Percentiles rank a stretch among this genome's conserved stretches.
phyloP scores from a whole-genome alignment of 2,888 invertebrate species.

The Lissonota sp. region DNA sequence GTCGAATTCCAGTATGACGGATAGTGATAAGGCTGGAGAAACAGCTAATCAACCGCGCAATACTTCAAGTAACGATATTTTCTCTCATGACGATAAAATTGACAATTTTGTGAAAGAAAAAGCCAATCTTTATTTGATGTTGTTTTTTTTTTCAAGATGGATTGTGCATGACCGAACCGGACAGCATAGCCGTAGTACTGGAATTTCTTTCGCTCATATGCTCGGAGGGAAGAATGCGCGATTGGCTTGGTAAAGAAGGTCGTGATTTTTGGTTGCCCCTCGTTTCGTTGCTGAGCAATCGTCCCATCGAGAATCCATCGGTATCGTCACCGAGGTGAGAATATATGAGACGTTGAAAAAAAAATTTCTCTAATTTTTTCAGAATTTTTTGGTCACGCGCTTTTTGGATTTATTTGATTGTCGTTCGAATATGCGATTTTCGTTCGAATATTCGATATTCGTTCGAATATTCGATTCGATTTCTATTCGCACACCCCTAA shows the following conservation, averaged over 20 bases:
- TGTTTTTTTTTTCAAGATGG: slow-evolving; percentile 64
- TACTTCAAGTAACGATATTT: slow-evolving; percentile 63
- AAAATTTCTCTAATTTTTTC: slow-evolving; percentile 2
- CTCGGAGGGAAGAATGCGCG: slow-evolving; percentile 92
- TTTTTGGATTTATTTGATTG: too few species aligned
- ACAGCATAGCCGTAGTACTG: slow-evolving; percentile 88
- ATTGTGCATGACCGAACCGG: slow-evolving; percentile 85
- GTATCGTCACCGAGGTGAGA: slow-evolving; percentile 76
- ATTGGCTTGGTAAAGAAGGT: slow-evolving; percentile 94
- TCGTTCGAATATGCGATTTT: too few species aligned
- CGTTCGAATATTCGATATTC: too few species aligned
- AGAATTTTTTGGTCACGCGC: too few species aligned
- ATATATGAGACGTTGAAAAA: too few species aligned
- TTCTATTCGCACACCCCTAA: too few species aligned
- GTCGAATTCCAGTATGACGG: slow-evolving; percentile 80
- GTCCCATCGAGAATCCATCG: slow-evolving; percentile 84
- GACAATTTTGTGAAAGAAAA: slow-evolving; percentile 31
- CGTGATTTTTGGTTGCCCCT: slow-evolving; percentile 94
- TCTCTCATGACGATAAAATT: background rate
- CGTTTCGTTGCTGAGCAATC: slow-evolving; percentile 90
- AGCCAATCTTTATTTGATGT: background rate
- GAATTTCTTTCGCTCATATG: slow-evolving; percentile 93
- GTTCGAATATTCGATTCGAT: too few species aligned
- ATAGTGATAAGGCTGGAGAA: slow-evolving; percentile 84
- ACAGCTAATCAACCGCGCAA: slow-evolving; percentile 71